A percentile compares a stretch with the other conserved stretches of the same genome.
These are phyloP conservation scores for Wiebesia pumilae DNA, from an alignment of 1,140 invertebrate species.

Conservation along the genomic window DNA sequence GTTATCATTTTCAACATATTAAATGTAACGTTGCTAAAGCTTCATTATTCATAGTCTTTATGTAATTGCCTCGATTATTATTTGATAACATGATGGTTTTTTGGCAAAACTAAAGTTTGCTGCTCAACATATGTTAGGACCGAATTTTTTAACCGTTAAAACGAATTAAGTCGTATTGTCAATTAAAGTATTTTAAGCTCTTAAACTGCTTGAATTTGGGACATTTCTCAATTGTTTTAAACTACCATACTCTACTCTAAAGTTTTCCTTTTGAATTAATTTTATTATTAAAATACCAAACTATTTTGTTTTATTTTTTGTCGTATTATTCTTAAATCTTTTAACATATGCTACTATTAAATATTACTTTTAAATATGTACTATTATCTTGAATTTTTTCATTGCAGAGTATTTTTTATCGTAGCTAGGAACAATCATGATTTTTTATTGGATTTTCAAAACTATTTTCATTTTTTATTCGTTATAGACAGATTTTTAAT, in stretches of 20 bases:
- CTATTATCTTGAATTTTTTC: background rate
- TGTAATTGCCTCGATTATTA: slow-evolving; percentile 14
- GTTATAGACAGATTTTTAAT: background rate
- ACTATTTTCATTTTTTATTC: background rate
- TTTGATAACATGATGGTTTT: background rate
- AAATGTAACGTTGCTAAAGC: background rate
- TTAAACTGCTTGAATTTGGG: background rate
- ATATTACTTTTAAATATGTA: too few species aligned
- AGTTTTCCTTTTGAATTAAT: background rate
- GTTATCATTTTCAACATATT: background rate
- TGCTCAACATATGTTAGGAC: background rate
- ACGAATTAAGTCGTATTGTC: background rate
- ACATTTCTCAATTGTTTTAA: background rate
- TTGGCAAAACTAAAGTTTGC: background rate
- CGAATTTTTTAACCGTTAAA: background rate
- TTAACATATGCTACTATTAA: background rate
- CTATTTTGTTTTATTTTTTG: too few species aligned
- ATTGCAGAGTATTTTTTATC: background rate
- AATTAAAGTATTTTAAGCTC: background rate
- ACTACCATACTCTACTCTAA: background rate
- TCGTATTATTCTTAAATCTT: background rate
- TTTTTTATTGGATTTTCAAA: background rate
- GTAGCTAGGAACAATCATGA: background rate
- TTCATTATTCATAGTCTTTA: background rate
- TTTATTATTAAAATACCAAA: background rate